Conservation (phyloP, 2,113 vertebrate genomes). For the Artemisiospiza belli region DNA sequence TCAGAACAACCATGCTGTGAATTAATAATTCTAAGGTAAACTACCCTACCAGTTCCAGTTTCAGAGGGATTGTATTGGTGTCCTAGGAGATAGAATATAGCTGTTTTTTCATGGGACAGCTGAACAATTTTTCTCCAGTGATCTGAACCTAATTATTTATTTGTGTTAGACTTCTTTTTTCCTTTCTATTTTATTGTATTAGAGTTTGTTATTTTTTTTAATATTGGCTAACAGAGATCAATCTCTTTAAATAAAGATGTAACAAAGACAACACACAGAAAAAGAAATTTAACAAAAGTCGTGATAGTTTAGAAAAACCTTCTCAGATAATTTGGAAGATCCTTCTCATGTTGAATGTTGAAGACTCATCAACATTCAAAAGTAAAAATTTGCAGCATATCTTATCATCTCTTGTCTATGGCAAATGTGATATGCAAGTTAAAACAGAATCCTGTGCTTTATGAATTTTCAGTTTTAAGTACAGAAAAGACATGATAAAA, state of each 20-base stretch:
- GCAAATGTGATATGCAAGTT: constrained; percentile 13
- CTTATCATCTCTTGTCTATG: constrained; percentile 39
- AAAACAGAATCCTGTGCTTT: constrained; percentile 41
- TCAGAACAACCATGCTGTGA: not conserved
- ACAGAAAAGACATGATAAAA: constrained; percentile 54
- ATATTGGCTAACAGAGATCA: not conserved
- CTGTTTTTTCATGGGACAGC: not conserved
- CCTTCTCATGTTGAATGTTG: not conserved
- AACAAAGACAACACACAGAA: not conserved
- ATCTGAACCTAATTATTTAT: not conserved
- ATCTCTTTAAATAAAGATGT: not conserved
- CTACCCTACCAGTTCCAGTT: not conserved
- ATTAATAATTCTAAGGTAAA: not conserved
- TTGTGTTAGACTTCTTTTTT: not conserved
- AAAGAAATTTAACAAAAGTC: not conserved
- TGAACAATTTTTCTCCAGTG: not conserved
- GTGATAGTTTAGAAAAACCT: not conserved
- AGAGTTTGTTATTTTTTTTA: not conserved
- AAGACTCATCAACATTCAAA: constrained; percentile 51
- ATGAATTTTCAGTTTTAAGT: constrained; percentile 51
- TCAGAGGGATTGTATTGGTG: not conserved
- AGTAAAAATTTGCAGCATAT: constrained; percentile 28
- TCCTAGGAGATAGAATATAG: not conserved
- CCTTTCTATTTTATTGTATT: not conserved
- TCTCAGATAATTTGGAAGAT: not conserved